Percentiles rank a stretch among this genome's conserved stretches.
phyloP scores from a whole-genome alignment of 2,113 vertebrate genomes.

The Hirundichthys speculiger region DNA sequence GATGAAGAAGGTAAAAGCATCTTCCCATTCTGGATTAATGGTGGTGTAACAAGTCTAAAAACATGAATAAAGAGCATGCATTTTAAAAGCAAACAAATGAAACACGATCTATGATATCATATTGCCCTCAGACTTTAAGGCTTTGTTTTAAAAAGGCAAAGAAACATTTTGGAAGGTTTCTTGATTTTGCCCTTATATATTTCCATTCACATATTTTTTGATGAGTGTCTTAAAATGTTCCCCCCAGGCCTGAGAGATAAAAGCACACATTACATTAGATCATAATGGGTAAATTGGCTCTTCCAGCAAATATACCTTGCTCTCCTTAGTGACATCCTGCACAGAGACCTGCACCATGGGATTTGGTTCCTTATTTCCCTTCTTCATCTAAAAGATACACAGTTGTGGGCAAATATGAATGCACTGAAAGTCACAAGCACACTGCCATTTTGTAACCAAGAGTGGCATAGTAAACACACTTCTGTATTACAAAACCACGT shows the following conservation, averaged over 20 bases:
- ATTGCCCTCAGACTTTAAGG: not conserved
- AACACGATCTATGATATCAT: not conserved
- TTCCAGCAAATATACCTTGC: constrained; percentile 78
- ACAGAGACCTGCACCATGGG: constrained; percentile 90
- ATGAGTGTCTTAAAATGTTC: too few relatives aligned
- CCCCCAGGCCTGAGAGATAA: too few relatives aligned
- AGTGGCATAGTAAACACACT: constrained; percentile 22
- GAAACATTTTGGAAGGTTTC: too few relatives aligned
- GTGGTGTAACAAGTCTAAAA: constrained; percentile 83
- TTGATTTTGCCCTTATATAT: too few relatives aligned
- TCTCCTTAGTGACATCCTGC: constrained; percentile 87
- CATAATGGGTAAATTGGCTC: not conserved
- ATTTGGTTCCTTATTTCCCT: constrained; percentile 88
- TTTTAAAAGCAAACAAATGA: not conserved
- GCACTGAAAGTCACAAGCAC: constrained; percentile 14
- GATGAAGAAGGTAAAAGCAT: constrained; percentile 92
- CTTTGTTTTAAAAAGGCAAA: too few relatives aligned
- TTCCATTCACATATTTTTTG: too few relatives aligned
- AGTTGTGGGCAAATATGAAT: constrained; percentile 17
- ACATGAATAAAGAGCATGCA: not conserved
- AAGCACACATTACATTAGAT: too few relatives aligned
- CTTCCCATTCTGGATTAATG: constrained; percentile 86
- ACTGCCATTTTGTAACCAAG: constrained; percentile 3
- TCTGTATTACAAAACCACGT: constrained; percentile 16
- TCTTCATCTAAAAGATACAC: constrained; percentile 84